A percentile compares a stretch with the other conserved stretches of the same genome.
These are phyloP conservation scores for Pseudochirops corinnae DNA, from an alignment of 2,797 vertebrate genomes.

Conservation along the genomic window DNA sequence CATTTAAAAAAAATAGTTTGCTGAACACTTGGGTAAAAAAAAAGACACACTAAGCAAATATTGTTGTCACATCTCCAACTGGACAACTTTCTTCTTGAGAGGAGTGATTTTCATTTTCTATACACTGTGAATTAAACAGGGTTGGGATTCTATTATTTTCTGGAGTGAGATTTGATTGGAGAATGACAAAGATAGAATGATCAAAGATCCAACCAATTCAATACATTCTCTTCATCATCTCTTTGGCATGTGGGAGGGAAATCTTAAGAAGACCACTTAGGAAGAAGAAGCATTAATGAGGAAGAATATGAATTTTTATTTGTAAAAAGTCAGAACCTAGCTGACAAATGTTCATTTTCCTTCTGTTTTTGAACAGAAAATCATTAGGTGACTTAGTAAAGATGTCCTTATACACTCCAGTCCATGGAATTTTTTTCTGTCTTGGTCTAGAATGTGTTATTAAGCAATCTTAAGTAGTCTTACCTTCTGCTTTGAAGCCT, in stretches of 20 bases:
- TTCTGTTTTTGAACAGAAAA: not conserved
- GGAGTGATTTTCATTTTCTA: not conserved
- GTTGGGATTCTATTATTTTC: not conserved
- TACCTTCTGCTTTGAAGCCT: not conserved
- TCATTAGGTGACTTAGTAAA: not conserved
- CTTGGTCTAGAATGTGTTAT: not conserved
- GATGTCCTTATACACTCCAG: not conserved
- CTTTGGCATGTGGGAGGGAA: not conserved
- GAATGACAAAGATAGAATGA: not conserved
- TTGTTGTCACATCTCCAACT: not conserved
- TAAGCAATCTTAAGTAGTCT: not conserved
- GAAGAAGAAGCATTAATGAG: not conserved
- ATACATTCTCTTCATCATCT: not conserved
- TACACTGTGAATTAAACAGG: not conserved
- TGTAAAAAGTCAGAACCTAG: not conserved
- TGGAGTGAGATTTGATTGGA: not conserved
- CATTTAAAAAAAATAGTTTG: too few relatives aligned
- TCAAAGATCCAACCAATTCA: not conserved
- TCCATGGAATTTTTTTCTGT: not conserved
- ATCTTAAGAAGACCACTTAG: not conserved
- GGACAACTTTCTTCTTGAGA: not conserved
- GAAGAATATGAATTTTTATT: not conserved
- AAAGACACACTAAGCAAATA: not conserved
- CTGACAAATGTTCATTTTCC: not conserved
- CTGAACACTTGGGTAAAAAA: too few relatives aligned